phyloP scores from a whole-genome alignment of 2,888 invertebrate species.

The Agrotis puta region DNA sequence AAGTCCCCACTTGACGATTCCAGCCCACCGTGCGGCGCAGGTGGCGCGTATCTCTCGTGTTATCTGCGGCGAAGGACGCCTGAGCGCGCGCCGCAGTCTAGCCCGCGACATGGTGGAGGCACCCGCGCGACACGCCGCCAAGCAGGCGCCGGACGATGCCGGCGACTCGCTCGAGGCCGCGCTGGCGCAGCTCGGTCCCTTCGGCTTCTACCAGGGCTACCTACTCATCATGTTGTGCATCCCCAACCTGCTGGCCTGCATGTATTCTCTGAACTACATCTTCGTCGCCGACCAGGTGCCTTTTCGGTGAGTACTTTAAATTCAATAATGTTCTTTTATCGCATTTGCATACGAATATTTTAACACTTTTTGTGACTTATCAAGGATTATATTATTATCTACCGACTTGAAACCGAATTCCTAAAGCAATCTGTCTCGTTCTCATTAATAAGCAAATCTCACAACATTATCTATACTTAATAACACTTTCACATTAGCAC shows the following conservation, averaged over 20 bases:
- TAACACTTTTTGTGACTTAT: slow-evolving; percentile 6
- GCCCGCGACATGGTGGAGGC: slow-evolving; percentile 34
- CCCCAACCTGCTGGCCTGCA: slow-evolving; percentile 89
- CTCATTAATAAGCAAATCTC: slow-evolving; percentile 21
- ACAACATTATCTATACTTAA: background rate
- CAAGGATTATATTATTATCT: slow-evolving; percentile 32
- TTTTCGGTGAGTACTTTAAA: slow-evolving; percentile 85
- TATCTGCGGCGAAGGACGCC: slow-evolving; percentile 34
- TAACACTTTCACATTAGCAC: background rate
- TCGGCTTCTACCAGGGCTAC: slow-evolving; percentile 85
- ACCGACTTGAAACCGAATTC: slow-evolving; percentile 3
- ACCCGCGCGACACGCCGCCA: slow-evolving; percentile 14
- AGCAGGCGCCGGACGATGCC: slow-evolving; percentile 25
- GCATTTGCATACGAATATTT: slow-evolving; percentile 2
- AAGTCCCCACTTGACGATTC: too few species aligned
- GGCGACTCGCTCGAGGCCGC: slow-evolving; percentile 79
- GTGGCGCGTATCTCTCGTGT: slow-evolving; percentile 22
- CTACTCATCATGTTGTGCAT: slow-evolving; percentile 81
- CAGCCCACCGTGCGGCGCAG: too few species aligned
- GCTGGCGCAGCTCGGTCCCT: slow-evolving; percentile 82
- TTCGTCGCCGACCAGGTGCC: slow-evolving; percentile 90
- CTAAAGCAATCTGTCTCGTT: background rate
- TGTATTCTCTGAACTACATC: slow-evolving; percentile 90
- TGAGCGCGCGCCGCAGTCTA: background rate
- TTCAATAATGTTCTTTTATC: slow-evolving; percentile 10